Evolutionary conservation across 2,113 vertebrate genomes (phyloP).

Genomic region (Psephotus haematonotus): DNA sequence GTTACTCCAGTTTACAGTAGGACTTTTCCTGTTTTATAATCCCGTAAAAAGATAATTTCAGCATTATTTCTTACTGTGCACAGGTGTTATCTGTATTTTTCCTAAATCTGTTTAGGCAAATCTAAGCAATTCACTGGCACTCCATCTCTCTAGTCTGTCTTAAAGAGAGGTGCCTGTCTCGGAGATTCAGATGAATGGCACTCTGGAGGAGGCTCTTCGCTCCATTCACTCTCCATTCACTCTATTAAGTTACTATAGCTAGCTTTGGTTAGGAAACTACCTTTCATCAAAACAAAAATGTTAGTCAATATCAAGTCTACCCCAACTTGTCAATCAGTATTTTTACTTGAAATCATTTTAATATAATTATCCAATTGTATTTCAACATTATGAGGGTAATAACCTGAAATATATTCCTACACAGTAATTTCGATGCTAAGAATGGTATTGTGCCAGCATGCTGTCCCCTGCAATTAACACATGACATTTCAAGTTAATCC

Average conservation of each 20-base stretch:
- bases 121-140: neutral
- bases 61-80: neutral
- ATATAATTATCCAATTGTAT: neutral
- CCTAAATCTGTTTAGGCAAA: neutral
- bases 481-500: neutral
- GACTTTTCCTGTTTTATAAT: neutral
- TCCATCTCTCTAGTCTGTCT: neutral
- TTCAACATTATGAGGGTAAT: neutral
- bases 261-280: neutral
- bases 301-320: neutral
- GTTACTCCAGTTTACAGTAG: neutral
- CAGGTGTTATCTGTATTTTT: neutral
- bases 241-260: neutral
- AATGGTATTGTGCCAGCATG: neutral
- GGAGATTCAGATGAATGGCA: neutral
- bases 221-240: neutral
- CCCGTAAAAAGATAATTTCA: neutral
- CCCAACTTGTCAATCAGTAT: neutral
- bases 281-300: neutral
- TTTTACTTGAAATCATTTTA: neutral
- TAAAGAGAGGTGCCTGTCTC: neutral
- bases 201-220: neutral
- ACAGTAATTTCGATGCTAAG: neutral
- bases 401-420: neutral
- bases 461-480: neutral